These are phyloP conservation scores for Sitodiplosis mosellana DNA, from an alignment of 1,140 invertebrate genomes.

Conservation along the genomic window DNA sequence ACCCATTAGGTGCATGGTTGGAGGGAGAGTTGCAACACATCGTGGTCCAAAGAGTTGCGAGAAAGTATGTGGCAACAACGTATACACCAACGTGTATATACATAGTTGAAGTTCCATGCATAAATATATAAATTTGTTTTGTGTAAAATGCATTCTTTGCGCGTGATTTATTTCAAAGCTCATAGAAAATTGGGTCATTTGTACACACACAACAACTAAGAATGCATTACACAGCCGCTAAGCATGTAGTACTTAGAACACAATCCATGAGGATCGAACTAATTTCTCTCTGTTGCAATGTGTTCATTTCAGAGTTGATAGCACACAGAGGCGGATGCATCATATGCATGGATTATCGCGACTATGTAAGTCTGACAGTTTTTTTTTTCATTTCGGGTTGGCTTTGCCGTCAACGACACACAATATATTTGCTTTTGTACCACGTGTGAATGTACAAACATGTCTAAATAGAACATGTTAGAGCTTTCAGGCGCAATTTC, in stretches of 20 bases:
- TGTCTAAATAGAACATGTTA: too few relatives aligned
- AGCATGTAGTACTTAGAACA: neutral
- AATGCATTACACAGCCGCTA: neutral
- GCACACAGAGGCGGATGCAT: conserved; percentile 19
- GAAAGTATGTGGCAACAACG: conserved; percentile 10
- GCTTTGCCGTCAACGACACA: too few relatives aligned
- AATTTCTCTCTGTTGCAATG: neutral
- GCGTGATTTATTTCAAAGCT: neutral
- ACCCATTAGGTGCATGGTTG: conserved; percentile 21
- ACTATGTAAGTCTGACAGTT: conserved; percentile 3
- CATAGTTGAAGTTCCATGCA: neutral
- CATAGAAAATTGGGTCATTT: neutral
- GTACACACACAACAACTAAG: neutral
- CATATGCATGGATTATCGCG: conserved; percentile 20
- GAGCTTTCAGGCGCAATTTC: too few relatives aligned
- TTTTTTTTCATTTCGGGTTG: too few relatives aligned
- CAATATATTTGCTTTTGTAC: too few relatives aligned
- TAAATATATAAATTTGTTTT: neutral
- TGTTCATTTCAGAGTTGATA: conserved; percentile 12
- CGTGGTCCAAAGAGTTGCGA: conserved; percentile 16
- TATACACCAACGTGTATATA: neutral
- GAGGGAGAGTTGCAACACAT: conserved; percentile 18
- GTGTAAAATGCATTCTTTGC: neutral
- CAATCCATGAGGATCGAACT: neutral
- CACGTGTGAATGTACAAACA: too few relatives aligned